Evolutionary conservation across 2,797 vertebrate species (phyloP), one percentile per base, ranked within the genome.

Genomic region (Gorsachius magnificus): DNA sequence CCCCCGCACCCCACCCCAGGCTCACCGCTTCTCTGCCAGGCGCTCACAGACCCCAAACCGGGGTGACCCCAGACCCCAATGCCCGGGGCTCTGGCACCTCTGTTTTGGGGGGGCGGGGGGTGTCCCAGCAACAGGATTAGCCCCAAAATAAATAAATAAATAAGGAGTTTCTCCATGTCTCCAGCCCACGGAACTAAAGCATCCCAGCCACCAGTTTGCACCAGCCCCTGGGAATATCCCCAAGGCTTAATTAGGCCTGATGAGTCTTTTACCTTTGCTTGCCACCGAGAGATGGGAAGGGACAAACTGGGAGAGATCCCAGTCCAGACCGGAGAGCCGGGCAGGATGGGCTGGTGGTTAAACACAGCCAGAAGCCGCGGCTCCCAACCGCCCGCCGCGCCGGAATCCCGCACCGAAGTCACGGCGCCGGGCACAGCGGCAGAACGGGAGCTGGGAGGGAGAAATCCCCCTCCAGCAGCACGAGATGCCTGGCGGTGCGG

Each of bases 401-500:
- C 11, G 1, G 38, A 38, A 28, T 35, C 56, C 53, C 3, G 75
- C 35, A 13, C 45, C 53, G 2, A 0, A 7, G 13, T 10, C 36
- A 38, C 36, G 36, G 36, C 36, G 36, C 36, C 36, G 36, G 36
- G 36, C 36, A 38, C 36, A 38, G 36, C 38, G 38, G 38, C 38
- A 41, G 38, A 41, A 41, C 38, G 41, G 28, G 24, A 31, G 41
- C 19, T 43, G 6, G 71, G 29, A 20, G n/a, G 33, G 60, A 16
- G 3, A 50, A 70, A 63, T 4, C 45, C 84, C 46, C 13, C 43
- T n/a, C n/a, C 75, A 53, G 51, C 7, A 4, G 70, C 61, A 48
- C 1, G 0, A 45, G 43, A 7, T 5, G 45, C 31, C 4, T 0
- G 7, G 21, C 31, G 13, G 28, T 2, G 10, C 53, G 4, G 58